phyloP scores from a whole-genome alignment of 2,797 vertebrate genomes.

The Gallinago nigripennis region DNA sequence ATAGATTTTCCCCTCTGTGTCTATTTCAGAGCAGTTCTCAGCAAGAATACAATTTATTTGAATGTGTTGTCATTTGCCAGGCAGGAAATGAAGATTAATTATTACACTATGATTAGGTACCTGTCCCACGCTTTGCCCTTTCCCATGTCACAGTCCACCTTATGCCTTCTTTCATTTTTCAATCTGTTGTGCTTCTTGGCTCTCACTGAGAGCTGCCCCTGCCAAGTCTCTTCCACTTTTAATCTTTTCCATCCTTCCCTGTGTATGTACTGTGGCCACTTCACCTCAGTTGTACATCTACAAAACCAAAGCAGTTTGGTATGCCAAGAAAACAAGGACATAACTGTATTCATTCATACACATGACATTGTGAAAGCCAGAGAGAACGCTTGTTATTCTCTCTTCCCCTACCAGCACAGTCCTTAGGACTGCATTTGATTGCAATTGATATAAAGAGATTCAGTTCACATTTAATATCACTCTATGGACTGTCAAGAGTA shows the following conservation, averaged over 20 bases:
- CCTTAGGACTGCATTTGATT: not conserved
- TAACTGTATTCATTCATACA: not conserved
- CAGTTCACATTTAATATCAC: not conserved
- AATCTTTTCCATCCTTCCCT: not conserved
- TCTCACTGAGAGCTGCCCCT: not conserved
- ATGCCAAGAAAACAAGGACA: not conserved
- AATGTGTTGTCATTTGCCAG: not conserved
- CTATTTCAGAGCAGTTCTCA: not conserved
- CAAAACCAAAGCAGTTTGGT: not conserved
- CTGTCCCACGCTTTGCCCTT: not conserved
- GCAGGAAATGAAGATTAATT: not conserved
- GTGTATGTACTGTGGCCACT: not conserved
- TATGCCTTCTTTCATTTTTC: not conserved
- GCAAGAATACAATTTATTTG: not conserved
- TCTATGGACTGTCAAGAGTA: not conserved
- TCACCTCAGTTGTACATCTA: not conserved
- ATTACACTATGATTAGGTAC: not conserved
- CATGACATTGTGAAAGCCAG: not conserved
- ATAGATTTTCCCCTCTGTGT: not conserved
- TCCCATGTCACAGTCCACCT: not conserved
- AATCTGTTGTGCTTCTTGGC: not conserved
- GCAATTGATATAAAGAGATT: not conserved
- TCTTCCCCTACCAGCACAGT: not conserved
- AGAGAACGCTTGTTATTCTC: not conserved
- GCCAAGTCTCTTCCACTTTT: not conserved